Evolutionary conservation across 2,888 invertebrate genomes (phyloP).

Genomic region (Panzeria rudis): DNA sequence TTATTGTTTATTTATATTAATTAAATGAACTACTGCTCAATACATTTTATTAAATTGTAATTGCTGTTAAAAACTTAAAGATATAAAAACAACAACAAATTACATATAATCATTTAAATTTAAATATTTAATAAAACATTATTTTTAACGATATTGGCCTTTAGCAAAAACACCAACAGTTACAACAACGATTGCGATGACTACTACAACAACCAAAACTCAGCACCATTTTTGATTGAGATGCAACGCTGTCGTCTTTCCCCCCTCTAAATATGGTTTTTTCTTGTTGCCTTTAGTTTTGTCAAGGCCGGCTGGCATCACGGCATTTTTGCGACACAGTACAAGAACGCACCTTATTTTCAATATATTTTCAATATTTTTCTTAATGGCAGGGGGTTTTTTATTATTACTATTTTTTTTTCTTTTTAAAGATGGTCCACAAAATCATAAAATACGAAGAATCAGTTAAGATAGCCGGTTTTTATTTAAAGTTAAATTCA

Average conservation of each 20-base stretch:
- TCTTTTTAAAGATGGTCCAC: slow-evolving; percentile 26
- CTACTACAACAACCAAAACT: slow-evolving; percentile 7
- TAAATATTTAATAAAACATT: slow-evolving; percentile 67
- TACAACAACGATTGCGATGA: not conserved
- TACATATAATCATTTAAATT: slow-evolving; percentile 43
- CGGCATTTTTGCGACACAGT: slow-evolving; percentile 10
- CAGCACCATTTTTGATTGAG: slow-evolving; percentile 61
- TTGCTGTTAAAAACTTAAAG: slow-evolving; percentile 13
- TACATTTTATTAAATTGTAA: slow-evolving; percentile 39
- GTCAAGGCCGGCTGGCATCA: slow-evolving; percentile 50
- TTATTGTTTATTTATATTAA: not conserved
- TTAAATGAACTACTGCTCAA: slow-evolving; percentile 19
- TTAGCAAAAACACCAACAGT: slow-evolving; percentile 48
- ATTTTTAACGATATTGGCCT: slow-evolving; percentile 70
- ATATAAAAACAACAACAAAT: not conserved
- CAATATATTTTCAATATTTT: not conserved
- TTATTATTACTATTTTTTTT: not conserved
- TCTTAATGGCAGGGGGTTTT: slow-evolving; percentile 20
- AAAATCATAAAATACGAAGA: not conserved
- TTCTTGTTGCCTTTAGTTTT: slow-evolving; percentile 31
- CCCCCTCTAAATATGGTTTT: not conserved
- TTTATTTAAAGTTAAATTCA: not conserved
- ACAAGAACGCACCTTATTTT: slow-evolving; percentile 57
- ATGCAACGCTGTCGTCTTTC: slow-evolving; percentile 50
- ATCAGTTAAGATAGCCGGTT: slow-evolving; percentile 15